Percentiles rank a stretch among this genome's conserved stretches.
Evolutionary conservation across 2,888 invertebrate genomes (phyloP).

Genomic region (Lucinisca nassula): DNA sequence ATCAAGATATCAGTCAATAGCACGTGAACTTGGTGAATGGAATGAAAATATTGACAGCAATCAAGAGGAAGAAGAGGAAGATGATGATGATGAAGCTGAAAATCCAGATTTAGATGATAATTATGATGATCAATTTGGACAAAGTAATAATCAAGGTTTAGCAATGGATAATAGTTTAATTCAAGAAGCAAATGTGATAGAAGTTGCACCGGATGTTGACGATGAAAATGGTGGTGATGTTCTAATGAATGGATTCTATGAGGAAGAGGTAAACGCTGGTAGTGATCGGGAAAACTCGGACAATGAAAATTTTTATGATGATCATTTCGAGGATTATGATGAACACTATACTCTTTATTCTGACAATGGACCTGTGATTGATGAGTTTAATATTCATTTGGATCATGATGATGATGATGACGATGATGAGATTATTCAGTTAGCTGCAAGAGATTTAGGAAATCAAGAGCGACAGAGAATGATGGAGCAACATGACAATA

Average conservation of each 20-base stretch:
- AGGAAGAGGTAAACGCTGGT: constrained; percentile 70
- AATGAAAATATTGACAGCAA: constrained; percentile 76
- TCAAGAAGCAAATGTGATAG: constrained; percentile 63
- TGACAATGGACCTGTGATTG: constrained; percentile 78
- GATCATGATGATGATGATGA: constrained; percentile 79
- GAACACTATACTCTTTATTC: constrained; percentile 83
- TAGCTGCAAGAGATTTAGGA: constrained; percentile 73
- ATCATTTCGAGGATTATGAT: constrained; percentile 84
- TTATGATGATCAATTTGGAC: constrained; percentile 81
- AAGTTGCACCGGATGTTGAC: constrained; percentile 60
- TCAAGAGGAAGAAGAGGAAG: constrained; percentile 73
- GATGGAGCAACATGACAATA: constrained; percentile 64
- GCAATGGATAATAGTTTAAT: constrained; percentile 67
- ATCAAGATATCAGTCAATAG: constrained; percentile 84
- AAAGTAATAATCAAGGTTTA: constrained; percentile 66
- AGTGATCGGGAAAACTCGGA: constrained; percentile 81
- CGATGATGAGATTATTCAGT: constrained; percentile 81
- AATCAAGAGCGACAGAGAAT: constrained; percentile 59
- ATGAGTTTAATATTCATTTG: constrained; percentile 79
- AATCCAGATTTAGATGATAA: constrained; percentile 82
- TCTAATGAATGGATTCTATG: constrained; percentile 77
- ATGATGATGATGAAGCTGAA: constrained; percentile 77
- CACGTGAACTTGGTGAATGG: constrained; percentile 82
- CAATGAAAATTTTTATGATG: constrained; percentile 84
- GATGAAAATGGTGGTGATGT: constrained; percentile 65